Conservation (phyloP, 2,113 vertebrate species). For the Ursus arctos region DNA sequence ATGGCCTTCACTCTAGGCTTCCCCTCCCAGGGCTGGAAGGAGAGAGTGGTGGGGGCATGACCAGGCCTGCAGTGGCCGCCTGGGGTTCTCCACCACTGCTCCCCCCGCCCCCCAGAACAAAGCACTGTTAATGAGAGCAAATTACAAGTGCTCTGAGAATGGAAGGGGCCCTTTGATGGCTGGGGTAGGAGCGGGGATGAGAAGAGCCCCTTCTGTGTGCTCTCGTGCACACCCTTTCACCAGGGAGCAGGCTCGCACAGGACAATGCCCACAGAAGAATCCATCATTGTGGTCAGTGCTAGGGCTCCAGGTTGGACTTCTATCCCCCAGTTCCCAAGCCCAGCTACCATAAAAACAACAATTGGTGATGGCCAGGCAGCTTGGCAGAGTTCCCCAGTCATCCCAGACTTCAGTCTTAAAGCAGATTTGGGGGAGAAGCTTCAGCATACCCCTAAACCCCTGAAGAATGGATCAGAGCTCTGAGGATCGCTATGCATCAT, state of each 20-base stretch:
- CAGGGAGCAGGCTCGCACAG: constrained; percentile 50
- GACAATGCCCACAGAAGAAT: not conserved
- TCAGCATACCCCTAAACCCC: not conserved
- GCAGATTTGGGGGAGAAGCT: not conserved
- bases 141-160: constrained; percentile 68
- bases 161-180: constrained; percentile 57
- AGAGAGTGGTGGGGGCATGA: not conserved
- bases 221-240: not conserved
- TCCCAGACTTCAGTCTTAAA: not conserved
- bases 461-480: not conserved
- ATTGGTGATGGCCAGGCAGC: not conserved
- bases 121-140: constrained; percentile 68
- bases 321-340: no score
- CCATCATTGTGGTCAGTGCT: not conserved
- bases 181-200: not conserved
- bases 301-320: not conserved
- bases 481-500: fast-evolving
- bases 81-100: not conserved
- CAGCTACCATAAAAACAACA: not conserved
- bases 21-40: not conserved
- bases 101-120: constrained; percentile 26
- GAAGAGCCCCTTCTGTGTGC: not conserved
- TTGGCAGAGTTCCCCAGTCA: not conserved
- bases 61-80: constrained; percentile 36
- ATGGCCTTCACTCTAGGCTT: fast-evolving